A percentile compares a stretch with the other conserved stretches of the same genome.
phyloP scores from a whole-genome alignment of 2,797 vertebrate species.

The Percopsis omiscomaycus region DNA sequence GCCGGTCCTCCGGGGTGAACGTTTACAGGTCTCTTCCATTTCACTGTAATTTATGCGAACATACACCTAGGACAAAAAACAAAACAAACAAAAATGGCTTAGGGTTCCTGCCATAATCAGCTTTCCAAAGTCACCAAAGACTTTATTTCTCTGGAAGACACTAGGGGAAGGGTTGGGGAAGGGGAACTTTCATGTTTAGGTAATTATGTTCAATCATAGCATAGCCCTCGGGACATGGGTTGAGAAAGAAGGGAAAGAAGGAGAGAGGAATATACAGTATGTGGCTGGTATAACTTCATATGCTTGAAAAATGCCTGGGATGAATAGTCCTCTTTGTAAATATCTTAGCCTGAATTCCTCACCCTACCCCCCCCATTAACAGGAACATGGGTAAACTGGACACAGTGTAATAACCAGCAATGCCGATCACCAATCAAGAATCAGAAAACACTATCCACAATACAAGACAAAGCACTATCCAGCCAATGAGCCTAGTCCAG shows the following conservation, averaged over 20 bases:
- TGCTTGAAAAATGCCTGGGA: constrained; percentile 33
- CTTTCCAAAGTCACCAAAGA: no score
- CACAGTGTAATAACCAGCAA: no score
- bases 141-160: no score
- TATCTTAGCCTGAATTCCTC: background rate
- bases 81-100: background rate
- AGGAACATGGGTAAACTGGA: no score
- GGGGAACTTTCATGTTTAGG: background rate
- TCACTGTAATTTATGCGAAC: constrained; percentile 37
- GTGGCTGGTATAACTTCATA: constrained; percentile 13
- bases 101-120: background rate
- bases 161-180: background rate
- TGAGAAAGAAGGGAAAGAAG: background rate
- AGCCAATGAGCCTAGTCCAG: no score
- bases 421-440: no score
- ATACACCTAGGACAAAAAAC: constrained; percentile 25
- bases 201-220: no score
- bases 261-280: background rate
- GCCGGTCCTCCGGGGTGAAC: constrained; percentile 43
- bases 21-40: constrained; percentile 44
- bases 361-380: background rate
- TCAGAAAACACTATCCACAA: no score
- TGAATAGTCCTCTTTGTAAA: constrained; percentile 53
- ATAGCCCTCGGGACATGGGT: no score
- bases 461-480: no score